These are phyloP conservation scores for Helogale parvula DNA, from an alignment of 2,113 vertebrate species.

Conservation along the genomic window DNA sequence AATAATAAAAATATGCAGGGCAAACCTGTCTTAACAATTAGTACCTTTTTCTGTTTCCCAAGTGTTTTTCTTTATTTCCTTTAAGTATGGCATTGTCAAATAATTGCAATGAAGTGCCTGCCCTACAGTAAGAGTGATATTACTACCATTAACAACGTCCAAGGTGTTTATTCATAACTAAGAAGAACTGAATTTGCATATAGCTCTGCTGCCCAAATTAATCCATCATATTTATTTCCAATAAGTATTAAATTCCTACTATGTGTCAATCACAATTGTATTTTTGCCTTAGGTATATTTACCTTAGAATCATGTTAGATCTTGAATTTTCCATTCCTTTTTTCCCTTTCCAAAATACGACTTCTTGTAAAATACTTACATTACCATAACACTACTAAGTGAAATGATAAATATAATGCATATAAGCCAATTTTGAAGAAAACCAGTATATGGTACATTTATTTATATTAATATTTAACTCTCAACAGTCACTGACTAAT, in stretches of 20 bases:
- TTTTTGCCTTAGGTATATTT: not conserved
- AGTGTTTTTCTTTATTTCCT: slow-evolving; percentile 17
- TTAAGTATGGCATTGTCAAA: not conserved
- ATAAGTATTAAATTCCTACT: not conserved
- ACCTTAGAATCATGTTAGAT: not conserved
- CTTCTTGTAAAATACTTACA: not conserved
- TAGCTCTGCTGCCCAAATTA: not conserved
- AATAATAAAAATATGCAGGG: not conserved
- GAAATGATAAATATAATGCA: slow-evolving; percentile 19
- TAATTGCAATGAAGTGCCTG: not conserved
- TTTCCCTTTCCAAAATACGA: slow-evolving; percentile 45
- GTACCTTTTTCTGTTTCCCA: not conserved
- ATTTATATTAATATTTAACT: not conserved
- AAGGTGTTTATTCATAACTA: not conserved
- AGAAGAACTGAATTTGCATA: not conserved
- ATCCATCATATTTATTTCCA: not conserved
- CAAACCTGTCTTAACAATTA: not conserved
- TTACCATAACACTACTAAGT: not conserved
- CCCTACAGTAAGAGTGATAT: not conserved
- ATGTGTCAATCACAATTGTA: not conserved
- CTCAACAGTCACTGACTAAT: not conserved
- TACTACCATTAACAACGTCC: not conserved
- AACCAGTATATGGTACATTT: not conserved
- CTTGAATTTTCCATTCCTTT: not conserved
- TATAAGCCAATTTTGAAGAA: slow-evolving; percentile 27